Percentiles rank a stretch among this genome's conserved stretches.
These are phyloP conservation scores for Pseudachorutes palmiensis DNA, from an alignment of 1,140 invertebrate species.

Conservation along the genomic window DNA sequence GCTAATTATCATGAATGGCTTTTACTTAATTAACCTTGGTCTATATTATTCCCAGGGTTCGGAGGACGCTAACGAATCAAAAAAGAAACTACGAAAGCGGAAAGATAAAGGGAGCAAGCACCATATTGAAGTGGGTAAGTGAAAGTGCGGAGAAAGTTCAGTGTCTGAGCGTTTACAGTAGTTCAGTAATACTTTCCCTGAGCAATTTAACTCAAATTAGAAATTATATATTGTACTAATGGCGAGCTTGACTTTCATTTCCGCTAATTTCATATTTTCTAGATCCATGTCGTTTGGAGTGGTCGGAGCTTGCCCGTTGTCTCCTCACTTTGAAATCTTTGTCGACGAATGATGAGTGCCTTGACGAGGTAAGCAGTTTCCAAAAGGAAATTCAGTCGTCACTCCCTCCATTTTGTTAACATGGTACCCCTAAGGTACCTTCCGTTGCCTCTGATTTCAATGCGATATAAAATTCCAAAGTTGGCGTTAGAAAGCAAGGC, in stretches of 20 bases:
- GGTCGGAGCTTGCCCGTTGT: slow-evolving; percentile 37
- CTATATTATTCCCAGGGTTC: neutral
- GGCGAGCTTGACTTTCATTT: neutral
- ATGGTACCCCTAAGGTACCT: no score
- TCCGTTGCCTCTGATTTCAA: no score
- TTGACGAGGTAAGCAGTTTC: slow-evolving; percentile 38
- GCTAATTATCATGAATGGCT: no score
- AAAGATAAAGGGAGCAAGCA: slow-evolving; percentile 34
- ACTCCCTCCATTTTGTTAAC: no score
- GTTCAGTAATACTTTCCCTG: neutral
- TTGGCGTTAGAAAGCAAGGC: no score
- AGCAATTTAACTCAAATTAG: neutral
- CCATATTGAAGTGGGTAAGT: slow-evolving; percentile 29
- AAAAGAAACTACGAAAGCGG: slow-evolving; percentile 30
- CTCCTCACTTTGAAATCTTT: slow-evolving; percentile 36
- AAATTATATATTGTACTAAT: neutral
- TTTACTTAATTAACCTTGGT: no score
- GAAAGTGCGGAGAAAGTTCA: neutral
- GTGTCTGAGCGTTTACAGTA: neutral
- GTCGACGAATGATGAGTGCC: slow-evolving; percentile 38
- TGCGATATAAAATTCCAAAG: no score
- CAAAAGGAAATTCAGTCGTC: no score
- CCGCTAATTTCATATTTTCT: neutral
- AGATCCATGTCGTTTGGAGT: slow-evolving; percentile 36
- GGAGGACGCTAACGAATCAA: slow-evolving; percentile 28